Evolutionary conservation across 2,888 invertebrate genomes (phyloP).

Genomic region (Lithophane semibrunnea): DNA sequence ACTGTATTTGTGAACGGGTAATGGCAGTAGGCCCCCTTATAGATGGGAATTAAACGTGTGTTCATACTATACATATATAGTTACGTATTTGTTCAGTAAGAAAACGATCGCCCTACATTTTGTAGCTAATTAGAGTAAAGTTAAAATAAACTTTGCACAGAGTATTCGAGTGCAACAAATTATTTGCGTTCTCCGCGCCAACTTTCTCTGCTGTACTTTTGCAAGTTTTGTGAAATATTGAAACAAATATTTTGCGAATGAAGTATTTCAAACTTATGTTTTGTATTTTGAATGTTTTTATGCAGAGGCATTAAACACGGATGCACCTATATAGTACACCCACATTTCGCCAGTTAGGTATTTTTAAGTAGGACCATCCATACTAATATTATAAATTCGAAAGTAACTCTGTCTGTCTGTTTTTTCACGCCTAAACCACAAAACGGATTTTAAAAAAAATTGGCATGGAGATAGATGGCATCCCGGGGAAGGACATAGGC

Average conservation of each 20-base stretch:
- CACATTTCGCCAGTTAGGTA: no score
- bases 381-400: no score
- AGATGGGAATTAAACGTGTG: background rate
- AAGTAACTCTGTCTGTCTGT: no score
- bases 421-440: no score
- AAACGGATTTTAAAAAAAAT: no score
- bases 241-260: background rate
- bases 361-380: no score
- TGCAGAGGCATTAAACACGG: no score
- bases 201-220: conserved; percentile 11
- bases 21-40: background rate
- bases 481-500: no score
- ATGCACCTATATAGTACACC: no score
- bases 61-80: background rate
- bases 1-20: background rate
- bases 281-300: background rate
- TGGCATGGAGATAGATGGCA: no score
- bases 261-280: background rate
- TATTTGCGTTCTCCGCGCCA: conserved; percentile 10
- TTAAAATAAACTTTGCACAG: conserved; percentile 38
- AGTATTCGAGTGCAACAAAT: conserved; percentile 26
- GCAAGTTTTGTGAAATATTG: conserved; percentile 16
- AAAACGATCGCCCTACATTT: conserved; percentile 46
- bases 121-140: conserved; percentile 27
- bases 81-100: conserved; percentile 1